Conservation (phyloP, 2,888 invertebrate species). For the Troides aeacus region DNA sequence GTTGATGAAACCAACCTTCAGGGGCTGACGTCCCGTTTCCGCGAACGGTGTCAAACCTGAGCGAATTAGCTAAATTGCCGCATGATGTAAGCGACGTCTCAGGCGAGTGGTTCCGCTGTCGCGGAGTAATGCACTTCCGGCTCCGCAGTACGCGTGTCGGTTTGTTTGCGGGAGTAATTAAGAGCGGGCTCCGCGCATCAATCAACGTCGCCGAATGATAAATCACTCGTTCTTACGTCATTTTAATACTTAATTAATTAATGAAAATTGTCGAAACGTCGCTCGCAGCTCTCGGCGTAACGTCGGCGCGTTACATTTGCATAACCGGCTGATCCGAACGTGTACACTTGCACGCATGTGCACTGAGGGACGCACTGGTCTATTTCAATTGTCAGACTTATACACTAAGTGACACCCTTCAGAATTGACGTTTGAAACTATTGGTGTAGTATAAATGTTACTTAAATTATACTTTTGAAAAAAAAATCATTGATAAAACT, state of each 20-base stretch:
- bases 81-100: too few species aligned
- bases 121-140: conserved; percentile 10
- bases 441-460: too few species aligned
- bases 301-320: conserved; percentile 15
- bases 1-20: too few species aligned
- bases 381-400: conserved; percentile 18
- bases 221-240: conserved; percentile 40
- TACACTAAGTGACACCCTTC: neutral
- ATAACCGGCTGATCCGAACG: conserved; percentile 25
- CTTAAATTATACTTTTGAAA: too few species aligned
- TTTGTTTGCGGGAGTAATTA: conserved; percentile 38
- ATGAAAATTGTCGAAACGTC: conserved; percentile 34
- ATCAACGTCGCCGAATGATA: conserved; percentile 45
- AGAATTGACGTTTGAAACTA: too few species aligned
- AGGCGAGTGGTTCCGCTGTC: too few species aligned
- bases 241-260: conserved; percentile 36
- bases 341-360: neutral
- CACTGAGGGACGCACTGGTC: neutral
- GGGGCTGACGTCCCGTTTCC: too few species aligned
- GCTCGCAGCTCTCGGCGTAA: neutral
- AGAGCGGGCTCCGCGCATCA: conserved; percentile 35
- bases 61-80: too few species aligned
- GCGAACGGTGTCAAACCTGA: too few species aligned
- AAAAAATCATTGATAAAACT: too few species aligned
- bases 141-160: conserved; percentile 25